Conservation (phyloP, 1,140 invertebrate species). For the Planococcus citri region DNA sequence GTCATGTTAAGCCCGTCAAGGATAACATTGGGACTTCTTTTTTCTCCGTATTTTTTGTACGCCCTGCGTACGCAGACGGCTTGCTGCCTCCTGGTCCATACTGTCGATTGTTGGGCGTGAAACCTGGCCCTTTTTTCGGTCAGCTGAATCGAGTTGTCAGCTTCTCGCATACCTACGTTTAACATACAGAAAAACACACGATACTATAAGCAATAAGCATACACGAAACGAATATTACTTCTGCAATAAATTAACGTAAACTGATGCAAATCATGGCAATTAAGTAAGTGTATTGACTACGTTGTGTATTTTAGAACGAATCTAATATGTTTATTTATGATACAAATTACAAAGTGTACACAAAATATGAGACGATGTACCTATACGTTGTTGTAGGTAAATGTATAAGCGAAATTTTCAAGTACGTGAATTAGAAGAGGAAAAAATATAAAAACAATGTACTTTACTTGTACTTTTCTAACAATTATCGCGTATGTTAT, state of each 20-base stretch:
- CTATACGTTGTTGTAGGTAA: no score
- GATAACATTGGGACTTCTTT: constrained; percentile 66
- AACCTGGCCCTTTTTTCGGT: constrained; percentile 27
- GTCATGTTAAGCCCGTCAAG: constrained; percentile 79
- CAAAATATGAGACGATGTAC: no score
- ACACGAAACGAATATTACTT: no score
- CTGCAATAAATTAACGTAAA: no score
- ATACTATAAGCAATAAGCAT: neutral
- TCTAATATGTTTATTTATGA: no score
- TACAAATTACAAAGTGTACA: no score
- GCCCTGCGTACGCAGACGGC: constrained; percentile 71
- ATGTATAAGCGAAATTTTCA: no score
- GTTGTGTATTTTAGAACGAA: no score
- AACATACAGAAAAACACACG: no score
- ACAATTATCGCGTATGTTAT: neutral
- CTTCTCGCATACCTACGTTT: neutral
- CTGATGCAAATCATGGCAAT: no score
- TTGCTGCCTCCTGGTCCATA: constrained; percentile 57
- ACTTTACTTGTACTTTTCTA: neutral
- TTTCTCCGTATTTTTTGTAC: constrained; percentile 75
- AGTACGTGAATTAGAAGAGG: neutral
- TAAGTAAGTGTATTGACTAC: no score
- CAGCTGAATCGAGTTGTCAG: constrained; percentile 20
- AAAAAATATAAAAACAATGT: neutral
- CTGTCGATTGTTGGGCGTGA: constrained; percentile 51